phyloP scores from a whole-genome alignment of 1,140 invertebrate species.

The Zaprionus inermis region DNA sequence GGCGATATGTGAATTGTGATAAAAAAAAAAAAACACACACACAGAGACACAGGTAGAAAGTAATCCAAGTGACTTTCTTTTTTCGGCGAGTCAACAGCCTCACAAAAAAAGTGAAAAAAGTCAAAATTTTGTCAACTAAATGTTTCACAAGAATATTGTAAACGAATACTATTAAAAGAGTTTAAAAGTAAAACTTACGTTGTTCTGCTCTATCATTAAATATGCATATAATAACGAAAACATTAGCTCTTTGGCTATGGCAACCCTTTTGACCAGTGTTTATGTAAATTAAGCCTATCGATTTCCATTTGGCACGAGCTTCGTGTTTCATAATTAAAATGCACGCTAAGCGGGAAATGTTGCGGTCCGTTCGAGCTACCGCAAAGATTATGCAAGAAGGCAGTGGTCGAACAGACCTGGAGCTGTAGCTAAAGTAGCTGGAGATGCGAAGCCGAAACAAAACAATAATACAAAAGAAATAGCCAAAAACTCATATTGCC shows the following conservation, averaged over 20 bases:
- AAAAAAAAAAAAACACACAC: conserved; percentile 19
- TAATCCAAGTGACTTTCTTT: conserved; percentile 69
- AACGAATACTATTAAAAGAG: not conserved
- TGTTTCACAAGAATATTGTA: conserved; percentile 15
- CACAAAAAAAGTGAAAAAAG: not conserved
- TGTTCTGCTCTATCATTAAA: not conserved
- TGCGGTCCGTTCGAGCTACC: conserved; percentile 62
- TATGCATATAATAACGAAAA: conserved; percentile 11
- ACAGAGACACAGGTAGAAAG: conserved; percentile 44
- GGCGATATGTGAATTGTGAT: conserved; percentile 65
- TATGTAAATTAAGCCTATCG: conserved; percentile 69
- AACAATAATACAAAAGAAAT: conserved; percentile 39
- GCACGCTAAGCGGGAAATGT: conserved; percentile 58
- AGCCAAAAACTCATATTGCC: conserved; percentile 69
- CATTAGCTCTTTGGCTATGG: conserved; percentile 8
- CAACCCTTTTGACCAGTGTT: conserved; percentile 39
- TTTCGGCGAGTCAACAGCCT: conserved; percentile 39
- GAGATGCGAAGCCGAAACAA: conserved; percentile 34
- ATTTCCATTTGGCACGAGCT: conserved; percentile 69
- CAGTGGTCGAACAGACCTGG: conserved; percentile 36
- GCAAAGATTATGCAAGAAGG: conserved; percentile 70
- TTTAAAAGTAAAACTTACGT: not conserved
- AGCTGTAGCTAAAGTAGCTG: conserved; percentile 1
- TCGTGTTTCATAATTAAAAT: conserved; percentile 69
- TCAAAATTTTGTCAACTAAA: not conserved